Base-by-base conservation (phyloP, 2,888 invertebrate species). In the Hypomecis punctinalis region DNA sequence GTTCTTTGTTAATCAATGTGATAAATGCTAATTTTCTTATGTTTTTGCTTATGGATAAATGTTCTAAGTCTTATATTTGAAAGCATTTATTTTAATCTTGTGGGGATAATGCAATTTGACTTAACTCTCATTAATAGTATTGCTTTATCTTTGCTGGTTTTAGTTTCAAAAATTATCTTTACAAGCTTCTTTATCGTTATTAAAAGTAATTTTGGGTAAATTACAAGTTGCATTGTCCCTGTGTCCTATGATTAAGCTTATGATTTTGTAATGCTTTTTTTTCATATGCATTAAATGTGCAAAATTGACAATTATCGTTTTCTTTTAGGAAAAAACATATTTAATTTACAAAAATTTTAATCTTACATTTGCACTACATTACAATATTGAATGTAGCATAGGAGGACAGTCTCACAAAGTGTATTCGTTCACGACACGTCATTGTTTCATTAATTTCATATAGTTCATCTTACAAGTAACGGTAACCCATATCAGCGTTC, bases 401-500 rank as follows among this genome's bases (percentile, higher is more conserved):
- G 11, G 47, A 54, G 61, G 47, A 57, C 69, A 86, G 84, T 85
- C 87, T 78, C 74, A 76, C 67, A 76, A 78, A 72, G 69, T 79
- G 76, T 71, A 67, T 64, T 72, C 63, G 67, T 67, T 65, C 67
- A 71, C 58, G 49, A 60, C 76, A 68, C 63, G 66, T 63, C 70
- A 69, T 37, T 37, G 53, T 61, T 62, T 53, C 11, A 71, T 65
- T n/a, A n/a, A n/a, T n/a, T 43, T 55, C 23, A 23, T 56, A 37
- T 37, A 47, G 23, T 55, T 58, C 36, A 48, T 68, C 71, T 73
- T 52, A 33, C 6, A 42, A 52, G 23, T 51, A 70, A 73, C 70
- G 65, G 65, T 52, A 68, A 33, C 23, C 23, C 43, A 54, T 57
- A 73, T 90, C 84, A 91, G 73, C 89, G 94, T 77, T 94, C 94